These are phyloP conservation scores for Tigriopus californicus DNA, from an alignment of 2,888 invertebrate genomes.

Conservation along the genomic window DNA sequence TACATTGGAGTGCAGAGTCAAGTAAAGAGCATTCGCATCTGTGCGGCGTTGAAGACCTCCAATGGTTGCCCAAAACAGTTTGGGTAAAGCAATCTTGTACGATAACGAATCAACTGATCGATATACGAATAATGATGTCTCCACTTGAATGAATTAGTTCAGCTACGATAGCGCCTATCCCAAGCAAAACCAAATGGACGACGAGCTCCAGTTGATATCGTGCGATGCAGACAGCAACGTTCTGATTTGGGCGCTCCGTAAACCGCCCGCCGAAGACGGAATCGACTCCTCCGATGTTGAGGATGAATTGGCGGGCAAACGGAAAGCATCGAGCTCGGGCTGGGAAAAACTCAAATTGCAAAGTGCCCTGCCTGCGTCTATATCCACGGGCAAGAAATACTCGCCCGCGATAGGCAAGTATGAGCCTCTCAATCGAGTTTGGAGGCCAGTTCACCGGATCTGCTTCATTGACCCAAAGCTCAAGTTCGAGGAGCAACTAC, in stretches of 20 bases:
- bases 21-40: slow-evolving; percentile 1
- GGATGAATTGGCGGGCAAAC: neutral
- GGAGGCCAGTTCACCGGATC: slow-evolving; percentile 1
- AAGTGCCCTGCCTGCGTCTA: neutral
- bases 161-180: slow-evolving; percentile 4
- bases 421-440: neutral
- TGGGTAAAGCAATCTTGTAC: neutral
- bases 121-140: neutral
- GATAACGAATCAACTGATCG: too few relatives aligned
- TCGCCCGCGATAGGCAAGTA: neutral
- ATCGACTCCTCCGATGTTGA: neutral
- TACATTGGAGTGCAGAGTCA: slow-evolving; percentile 9
- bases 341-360: neutral
- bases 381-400: neutral
- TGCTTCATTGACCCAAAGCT: neutral
- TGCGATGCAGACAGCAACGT: neutral
- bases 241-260: neutral
- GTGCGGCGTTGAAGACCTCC: neutral
- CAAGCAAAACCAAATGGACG: neutral
- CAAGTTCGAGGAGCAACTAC: neutral
- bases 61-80: slow-evolving; percentile 2
- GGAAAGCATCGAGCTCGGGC: neutral
- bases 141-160: neutral
- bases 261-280: neutral
- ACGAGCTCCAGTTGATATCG: neutral